phyloP scores from a whole-genome alignment of 1,140 invertebrate species.

The Drosophila kurseongensis region DNA sequence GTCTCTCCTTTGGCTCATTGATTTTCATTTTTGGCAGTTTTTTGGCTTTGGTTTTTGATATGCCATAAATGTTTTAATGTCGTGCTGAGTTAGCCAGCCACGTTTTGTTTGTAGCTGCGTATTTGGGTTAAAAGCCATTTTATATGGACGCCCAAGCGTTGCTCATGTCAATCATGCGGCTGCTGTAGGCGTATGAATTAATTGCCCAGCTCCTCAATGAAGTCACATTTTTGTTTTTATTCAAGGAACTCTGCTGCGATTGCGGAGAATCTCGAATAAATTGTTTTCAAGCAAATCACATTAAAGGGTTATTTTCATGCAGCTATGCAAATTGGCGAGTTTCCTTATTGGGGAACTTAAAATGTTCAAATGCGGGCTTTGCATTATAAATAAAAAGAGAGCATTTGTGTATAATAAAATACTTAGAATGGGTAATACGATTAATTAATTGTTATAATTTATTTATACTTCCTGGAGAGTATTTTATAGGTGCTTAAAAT shows the following conservation, averaged over 20 bases:
- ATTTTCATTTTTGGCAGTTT: slow-evolving; percentile 68
- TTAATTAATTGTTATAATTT: neutral
- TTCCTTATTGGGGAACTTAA: neutral
- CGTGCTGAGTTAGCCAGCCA: slow-evolving; percentile 64
- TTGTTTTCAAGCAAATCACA: neutral
- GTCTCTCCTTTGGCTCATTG: slow-evolving; percentile 14
- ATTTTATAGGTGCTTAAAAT: too few relatives aligned
- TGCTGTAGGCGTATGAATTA: slow-evolving; percentile 48
- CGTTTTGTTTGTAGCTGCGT: slow-evolving; percentile 63
- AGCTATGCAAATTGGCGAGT: slow-evolving; percentile 1
- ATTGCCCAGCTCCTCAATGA: slow-evolving; percentile 30
- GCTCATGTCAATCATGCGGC: slow-evolving; percentile 40
- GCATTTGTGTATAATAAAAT: neutral
- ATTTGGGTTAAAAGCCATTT: slow-evolving; percentile 77
- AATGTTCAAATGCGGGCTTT: neutral
- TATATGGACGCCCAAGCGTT: slow-evolving; percentile 53
- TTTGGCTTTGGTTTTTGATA: slow-evolving; percentile 37
- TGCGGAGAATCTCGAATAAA: neutral
- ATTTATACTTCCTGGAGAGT: too few relatives aligned
- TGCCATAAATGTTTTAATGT: slow-evolving; percentile 68
- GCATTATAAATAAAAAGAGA: neutral
- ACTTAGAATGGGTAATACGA: neutral
- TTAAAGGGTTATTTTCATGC: slow-evolving; percentile 8
- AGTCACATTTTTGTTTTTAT: slow-evolving; percentile 4
- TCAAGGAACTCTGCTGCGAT: neutral